These are phyloP conservation scores for Lontra canadensis DNA, from an alignment of 2,113 vertebrate genomes.

Conservation along the genomic window DNA sequence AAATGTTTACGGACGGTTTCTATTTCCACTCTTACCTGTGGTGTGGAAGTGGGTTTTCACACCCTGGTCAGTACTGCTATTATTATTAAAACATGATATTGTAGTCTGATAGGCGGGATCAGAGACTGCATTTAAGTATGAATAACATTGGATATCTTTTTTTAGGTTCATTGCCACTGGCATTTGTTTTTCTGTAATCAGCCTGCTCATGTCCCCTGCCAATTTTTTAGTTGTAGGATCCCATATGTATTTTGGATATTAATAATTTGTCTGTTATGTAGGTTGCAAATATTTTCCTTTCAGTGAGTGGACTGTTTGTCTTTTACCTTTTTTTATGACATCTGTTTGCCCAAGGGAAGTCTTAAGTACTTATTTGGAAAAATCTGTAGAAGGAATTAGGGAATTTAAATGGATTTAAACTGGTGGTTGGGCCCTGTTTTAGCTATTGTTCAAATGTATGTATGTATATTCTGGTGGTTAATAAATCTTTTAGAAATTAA, in stretches of 20 bases:
- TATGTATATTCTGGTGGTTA: neutral
- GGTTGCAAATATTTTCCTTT: neutral
- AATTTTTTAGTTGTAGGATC: neutral
- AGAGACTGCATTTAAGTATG: neutral
- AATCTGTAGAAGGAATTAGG: neutral
- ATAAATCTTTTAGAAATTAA: conserved; percentile 5
- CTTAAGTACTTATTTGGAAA: conserved; percentile 14
- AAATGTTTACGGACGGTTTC: neutral
- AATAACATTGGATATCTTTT: neutral
- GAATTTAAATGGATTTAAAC: neutral
- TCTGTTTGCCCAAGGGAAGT: conserved; percentile 30
- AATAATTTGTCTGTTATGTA: neutral
- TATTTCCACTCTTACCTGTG: no score
- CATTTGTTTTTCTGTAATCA: conserved; percentile 13
- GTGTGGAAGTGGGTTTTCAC: neutral
- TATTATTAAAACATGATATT: neutral
- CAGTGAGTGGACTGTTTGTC: neutral
- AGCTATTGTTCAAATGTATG: neutral
- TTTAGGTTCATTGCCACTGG: neutral
- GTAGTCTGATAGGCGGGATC: neutral
- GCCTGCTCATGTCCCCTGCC: neutral
- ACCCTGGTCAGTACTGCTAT: neutral
- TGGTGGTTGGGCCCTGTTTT: neutral
- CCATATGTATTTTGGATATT: neutral
- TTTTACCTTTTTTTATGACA: neutral